Conservation (phyloP, 2,888 invertebrate species). For the Cantharis rustica region DNA sequence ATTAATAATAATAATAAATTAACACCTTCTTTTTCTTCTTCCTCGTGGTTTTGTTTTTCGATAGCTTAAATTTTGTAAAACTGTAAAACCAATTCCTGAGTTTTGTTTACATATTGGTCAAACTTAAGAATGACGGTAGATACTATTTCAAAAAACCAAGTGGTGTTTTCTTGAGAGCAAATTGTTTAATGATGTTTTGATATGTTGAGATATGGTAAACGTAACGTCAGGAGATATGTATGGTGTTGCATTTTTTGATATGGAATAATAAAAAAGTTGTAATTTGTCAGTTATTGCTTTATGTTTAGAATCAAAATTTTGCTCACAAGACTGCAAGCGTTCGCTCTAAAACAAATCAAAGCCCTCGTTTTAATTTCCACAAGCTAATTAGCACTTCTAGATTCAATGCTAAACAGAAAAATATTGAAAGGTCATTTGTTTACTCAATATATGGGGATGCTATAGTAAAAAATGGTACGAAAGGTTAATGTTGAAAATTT, state of each 20-base stretch:
- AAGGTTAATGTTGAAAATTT: slow-evolving; percentile 39
- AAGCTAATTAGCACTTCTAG: slow-evolving; percentile 36
- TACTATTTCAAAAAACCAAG: slow-evolving; percentile 11
- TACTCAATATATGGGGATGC: slow-evolving; percentile 47
- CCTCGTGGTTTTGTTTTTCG: not conserved
- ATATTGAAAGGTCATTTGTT: slow-evolving; percentile 46
- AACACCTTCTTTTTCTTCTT: not conserved
- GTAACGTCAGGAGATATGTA: slow-evolving; percentile 17
- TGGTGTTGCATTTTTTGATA: not conserved
- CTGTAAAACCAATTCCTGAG: not conserved
- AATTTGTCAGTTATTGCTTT: slow-evolving; percentile 12
- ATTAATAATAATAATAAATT: no score
- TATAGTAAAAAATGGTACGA: slow-evolving; percentile 53
- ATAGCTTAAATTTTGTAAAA: not conserved
- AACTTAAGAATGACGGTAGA: not conserved
- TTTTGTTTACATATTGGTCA: slow-evolving; percentile 1
- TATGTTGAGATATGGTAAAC: slow-evolving; percentile 16
- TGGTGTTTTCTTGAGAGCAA: slow-evolving; percentile 27
- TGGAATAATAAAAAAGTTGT: not conserved
- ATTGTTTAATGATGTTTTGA: slow-evolving; percentile 22
- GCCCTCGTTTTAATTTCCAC: slow-evolving; percentile 30
- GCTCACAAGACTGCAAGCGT: slow-evolving; percentile 32
- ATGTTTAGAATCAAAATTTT: slow-evolving; percentile 13
- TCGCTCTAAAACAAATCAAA: slow-evolving; percentile 22
- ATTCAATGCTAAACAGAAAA: slow-evolving; percentile 38